These are phyloP conservation scores for Nasonia oneida DNA, from an alignment of 2,888 invertebrate species.

Conservation along the genomic window DNA sequence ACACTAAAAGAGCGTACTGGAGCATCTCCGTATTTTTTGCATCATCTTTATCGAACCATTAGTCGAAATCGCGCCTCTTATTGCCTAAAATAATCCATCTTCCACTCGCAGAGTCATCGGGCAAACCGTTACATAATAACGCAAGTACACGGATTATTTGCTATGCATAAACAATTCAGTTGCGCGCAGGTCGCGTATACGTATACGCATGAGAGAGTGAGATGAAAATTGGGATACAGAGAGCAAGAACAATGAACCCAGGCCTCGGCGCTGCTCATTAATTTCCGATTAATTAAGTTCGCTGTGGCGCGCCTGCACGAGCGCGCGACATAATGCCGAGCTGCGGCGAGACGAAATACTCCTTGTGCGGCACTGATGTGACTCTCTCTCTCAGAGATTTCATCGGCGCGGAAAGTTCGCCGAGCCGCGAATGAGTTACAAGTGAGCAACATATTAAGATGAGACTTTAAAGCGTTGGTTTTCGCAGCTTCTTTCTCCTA, in stretches of 20 bases:
- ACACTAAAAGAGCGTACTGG: neutral
- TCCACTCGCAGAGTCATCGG: neutral
- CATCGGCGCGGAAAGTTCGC: neutral
- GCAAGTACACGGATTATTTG: neutral
- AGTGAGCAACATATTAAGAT: neutral
- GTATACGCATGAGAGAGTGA: neutral
- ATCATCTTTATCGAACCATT: too few species aligned
- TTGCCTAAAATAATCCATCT: neutral
- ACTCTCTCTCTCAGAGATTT: neutral
- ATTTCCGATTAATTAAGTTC: slow-evolving; percentile 54
- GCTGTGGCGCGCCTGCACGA: slow-evolving; percentile 15
- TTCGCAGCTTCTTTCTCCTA: too few species aligned
- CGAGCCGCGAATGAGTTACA: slow-evolving; percentile 1
- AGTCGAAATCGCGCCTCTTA: too few species aligned
- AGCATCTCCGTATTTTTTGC: neutral
- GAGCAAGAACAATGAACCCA: neutral
- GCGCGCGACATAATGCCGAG: neutral
- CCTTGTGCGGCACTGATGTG: neutral
- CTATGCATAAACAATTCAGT: slow-evolving; percentile 6
- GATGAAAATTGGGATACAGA: neutral
- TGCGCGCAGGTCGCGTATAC: neutral
- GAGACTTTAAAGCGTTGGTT: neutral
- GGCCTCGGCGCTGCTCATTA: slow-evolving; percentile 31
- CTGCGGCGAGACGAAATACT: slow-evolving; percentile 4
- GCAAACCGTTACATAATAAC: neutral